Conservation (phyloP, 2,797 vertebrate species). For the Microtus agrestis region DNA sequence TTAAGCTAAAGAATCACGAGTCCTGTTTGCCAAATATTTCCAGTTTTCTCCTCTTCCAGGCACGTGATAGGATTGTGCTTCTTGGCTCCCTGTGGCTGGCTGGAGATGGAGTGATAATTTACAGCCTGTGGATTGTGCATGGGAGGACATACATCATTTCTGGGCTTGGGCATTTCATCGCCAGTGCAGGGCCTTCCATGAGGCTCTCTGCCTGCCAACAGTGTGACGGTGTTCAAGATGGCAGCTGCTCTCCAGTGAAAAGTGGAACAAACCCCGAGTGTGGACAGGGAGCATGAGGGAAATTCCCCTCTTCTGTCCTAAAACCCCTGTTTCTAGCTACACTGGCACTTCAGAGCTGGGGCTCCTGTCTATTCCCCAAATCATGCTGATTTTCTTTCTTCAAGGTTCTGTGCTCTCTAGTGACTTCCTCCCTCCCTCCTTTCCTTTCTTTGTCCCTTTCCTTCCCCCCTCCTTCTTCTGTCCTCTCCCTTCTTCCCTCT, state of each 20-base stretch:
- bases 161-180: not conserved
- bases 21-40: conserved; percentile 31
- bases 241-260: not conserved
- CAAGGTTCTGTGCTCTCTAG: not conserved
- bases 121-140: not conserved
- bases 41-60: not conserved
- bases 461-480: not conserved
- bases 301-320: not conserved
- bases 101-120: conserved; percentile 44
- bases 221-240: not conserved
- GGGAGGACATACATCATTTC: not conserved
- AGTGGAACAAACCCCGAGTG: not conserved
- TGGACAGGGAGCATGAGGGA: not conserved
- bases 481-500: not conserved
- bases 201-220: not conserved
- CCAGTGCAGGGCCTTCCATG: not conserved
- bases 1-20: not conserved
- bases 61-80: not conserved
- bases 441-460: not conserved
- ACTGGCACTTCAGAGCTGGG: not conserved
- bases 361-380: not conserved
- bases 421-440: not conserved
- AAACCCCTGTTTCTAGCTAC: not conserved
- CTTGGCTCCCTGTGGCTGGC: not conserved
- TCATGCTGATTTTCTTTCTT: not conserved